Conservation (phyloP, 2,797 vertebrate genomes). For the Paratrypauchen microcephalus region DNA sequence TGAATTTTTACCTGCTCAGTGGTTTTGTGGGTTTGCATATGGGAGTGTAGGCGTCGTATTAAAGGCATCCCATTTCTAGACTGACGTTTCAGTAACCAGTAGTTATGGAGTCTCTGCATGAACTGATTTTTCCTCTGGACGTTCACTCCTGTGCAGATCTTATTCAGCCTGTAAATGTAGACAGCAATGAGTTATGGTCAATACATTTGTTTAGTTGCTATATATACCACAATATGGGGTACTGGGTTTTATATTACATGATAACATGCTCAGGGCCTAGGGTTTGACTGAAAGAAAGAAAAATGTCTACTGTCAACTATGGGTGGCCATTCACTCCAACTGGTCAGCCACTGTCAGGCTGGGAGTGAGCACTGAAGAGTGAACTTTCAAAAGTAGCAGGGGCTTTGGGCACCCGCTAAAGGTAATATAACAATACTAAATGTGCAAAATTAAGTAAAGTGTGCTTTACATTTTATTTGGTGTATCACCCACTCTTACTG, state of each 20-base stretch:
- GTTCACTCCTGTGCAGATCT: constrained; percentile 93
- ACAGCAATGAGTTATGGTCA: not conserved
- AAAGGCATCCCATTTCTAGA: constrained; percentile 94
- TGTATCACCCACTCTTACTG: no score
- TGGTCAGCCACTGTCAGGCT: no score
- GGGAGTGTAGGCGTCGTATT: constrained; percentile 92
- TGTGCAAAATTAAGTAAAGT: not conserved
- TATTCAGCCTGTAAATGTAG: constrained; percentile 85
- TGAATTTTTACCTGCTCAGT: constrained; percentile 84
- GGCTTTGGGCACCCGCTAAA: not conserved
- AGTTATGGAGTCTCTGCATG: constrained; percentile 97
- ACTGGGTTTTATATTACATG: not conserved
- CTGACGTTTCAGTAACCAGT: constrained; percentile 96
- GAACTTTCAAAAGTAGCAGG: not conserved
- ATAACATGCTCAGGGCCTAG: not conserved
- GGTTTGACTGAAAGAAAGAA: not conserved
- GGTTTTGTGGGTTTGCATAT: constrained; percentile 88
- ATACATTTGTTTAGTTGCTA: not conserved
- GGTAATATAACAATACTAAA: not conserved
- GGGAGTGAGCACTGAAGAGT: not conserved
- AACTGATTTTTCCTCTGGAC: constrained; percentile 97
- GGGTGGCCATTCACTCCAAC: no score
- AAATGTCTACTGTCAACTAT: not conserved
- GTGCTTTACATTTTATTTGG: no score
- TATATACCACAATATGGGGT: not conserved